Base-by-base conservation (phyloP, 2,113 vertebrate genomes). In the Piaya cayana region DNA sequence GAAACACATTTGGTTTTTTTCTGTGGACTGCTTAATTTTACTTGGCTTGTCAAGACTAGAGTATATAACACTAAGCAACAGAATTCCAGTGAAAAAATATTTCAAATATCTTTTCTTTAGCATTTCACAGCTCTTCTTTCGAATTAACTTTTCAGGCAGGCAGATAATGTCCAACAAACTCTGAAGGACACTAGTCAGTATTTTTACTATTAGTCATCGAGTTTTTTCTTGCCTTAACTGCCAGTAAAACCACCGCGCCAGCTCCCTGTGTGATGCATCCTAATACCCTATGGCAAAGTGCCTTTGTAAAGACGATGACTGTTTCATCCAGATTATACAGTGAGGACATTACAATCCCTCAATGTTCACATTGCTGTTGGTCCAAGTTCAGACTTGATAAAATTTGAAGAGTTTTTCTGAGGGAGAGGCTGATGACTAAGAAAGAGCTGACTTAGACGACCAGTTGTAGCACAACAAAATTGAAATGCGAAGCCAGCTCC, bases 341-440 rank as follows among this genome's bases (percentile, higher is more conserved):
- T 1, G 49, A 88, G 82, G 59, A n/a, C 34, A 30, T 39, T 32
- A 26, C 23, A 30, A 64, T 39, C 90, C 47, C 85, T 93, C 82
- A 36, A 22, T 29, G 39, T n/a, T 86, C 71, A 80, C 63, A 4
- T 1, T 30, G 59, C 67, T 90, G 19, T 12, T 21, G 56, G 52
- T 36, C 90, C 93, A 95, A 81, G 94, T 88, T 68, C 50, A 75
- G 94, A 84, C 93, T 92, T 96, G 92, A 83, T 47, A 59, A 68
- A 47, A 36, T 39, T 36, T 2, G 7, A 14, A 29, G 76, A 47
- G 43, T 39, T 88, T 50, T 63, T 59, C 49, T 15, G 49, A 90
- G 92, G 92, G 93, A 93, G 82, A 47, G 80, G 92, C 80, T 68
- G 83, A 18, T 89, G 81, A 88, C 63, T 53, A 68, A 75, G 69